Percentiles rank a stretch among this genome's conserved stretches.
phyloP scores from a whole-genome alignment of 2,113 vertebrate genomes.

The Rhineura floridana region DNA sequence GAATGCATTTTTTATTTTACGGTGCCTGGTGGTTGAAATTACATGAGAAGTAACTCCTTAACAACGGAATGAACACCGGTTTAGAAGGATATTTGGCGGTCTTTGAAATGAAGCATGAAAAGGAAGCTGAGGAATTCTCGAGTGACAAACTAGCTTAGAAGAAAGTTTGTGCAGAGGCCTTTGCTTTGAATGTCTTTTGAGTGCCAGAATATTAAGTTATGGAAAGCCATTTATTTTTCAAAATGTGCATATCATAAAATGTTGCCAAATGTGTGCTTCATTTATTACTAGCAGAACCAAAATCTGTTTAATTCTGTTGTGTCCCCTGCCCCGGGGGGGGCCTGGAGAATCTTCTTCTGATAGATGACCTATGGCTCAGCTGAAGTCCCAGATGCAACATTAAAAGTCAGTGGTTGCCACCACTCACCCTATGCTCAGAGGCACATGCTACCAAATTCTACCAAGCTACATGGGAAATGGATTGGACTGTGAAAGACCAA shows the following conservation, averaged over 20 bases:
- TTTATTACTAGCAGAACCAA: background rate
- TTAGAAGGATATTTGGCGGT: background rate
- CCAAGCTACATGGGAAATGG: no score
- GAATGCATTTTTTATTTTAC: constrained; percentile 25
- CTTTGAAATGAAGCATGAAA: constrained; percentile 16
- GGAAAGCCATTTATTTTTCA: background rate
- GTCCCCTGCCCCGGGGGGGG: background rate
- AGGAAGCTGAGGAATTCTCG: constrained; percentile 4
- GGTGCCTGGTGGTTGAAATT: constrained; percentile 17
- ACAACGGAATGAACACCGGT: constrained; percentile 17
- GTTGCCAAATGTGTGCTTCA: background rate
- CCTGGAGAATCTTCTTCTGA: background rate
- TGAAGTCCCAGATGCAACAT: background rate
- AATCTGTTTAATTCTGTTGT: background rate
- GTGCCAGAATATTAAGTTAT: background rate
- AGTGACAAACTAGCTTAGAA: constrained; percentile 17
- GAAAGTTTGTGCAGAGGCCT: background rate
- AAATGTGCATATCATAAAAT: background rate
- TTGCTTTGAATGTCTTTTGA: constrained; percentile 17
- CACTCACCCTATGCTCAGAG: no score
- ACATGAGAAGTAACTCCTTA: constrained; percentile 19
- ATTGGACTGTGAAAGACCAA: no score
- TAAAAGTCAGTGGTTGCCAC: no score
- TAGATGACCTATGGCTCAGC: background rate
- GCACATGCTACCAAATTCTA: no score